phyloP scores from a whole-genome alignment of 2,888 invertebrate genomes.

The Cephonodes hylas region DNA sequence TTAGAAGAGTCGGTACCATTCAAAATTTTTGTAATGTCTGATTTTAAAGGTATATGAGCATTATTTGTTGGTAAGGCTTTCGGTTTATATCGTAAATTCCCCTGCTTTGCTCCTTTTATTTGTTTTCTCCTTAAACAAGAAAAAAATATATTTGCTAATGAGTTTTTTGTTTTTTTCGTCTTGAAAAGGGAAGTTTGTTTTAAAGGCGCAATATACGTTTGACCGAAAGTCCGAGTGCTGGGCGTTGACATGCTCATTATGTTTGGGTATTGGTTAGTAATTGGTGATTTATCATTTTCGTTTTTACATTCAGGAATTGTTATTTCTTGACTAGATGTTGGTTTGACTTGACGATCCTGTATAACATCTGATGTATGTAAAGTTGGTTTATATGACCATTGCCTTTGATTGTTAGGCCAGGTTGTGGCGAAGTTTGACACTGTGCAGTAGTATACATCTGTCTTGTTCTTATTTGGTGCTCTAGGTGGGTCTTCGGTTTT shows the following conservation, averaged over 20 bases:
- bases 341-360: neutral
- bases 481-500: constrained; percentile 14
- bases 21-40: constrained; percentile 13
- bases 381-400: constrained; percentile 10
- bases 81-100: neutral
- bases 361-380: neutral
- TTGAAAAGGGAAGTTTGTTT: constrained; percentile 20
- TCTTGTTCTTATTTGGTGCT: constrained; percentile 18
- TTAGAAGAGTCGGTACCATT: constrained; percentile 26
- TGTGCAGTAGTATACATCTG: constrained; percentile 28
- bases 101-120: constrained; percentile 10
- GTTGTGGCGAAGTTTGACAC: constrained; percentile 22
- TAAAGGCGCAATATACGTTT: constrained; percentile 29
- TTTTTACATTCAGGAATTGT: neutral
- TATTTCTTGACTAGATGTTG: neutral
- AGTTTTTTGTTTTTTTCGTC: constrained; percentile 23
- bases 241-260: neutral
- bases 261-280: neutral
- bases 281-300: neutral
- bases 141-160: constrained; percentile 33
- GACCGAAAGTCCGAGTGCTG: constrained; percentile 32
- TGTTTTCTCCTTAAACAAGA: constrained; percentile 35
- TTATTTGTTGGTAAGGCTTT: neutral
- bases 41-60: neutral
- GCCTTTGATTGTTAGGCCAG: constrained; percentile 17